Evolutionary conservation across 1,140 invertebrate genomes (phyloP).

Genomic region (Helicoverpa armigera): DNA sequence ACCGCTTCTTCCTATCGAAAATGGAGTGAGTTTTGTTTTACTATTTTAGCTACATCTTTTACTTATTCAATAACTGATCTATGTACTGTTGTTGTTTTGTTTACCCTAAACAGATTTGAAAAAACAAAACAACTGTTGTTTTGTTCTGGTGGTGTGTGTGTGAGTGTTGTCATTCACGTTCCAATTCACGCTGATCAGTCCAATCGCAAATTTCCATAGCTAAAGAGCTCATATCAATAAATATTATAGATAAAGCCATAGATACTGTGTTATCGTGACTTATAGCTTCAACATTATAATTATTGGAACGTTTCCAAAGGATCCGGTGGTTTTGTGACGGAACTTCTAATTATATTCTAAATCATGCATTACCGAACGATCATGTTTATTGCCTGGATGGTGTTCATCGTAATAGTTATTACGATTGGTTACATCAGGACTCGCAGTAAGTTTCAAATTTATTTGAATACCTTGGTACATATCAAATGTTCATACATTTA

Average conservation of each 20-base stretch:
- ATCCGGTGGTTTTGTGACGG: background rate
- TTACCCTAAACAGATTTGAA: too few relatives aligned
- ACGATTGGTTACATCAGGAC: background rate
- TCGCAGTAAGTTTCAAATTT: background rate
- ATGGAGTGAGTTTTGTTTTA: conserved; percentile 9
- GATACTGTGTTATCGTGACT: conserved; percentile 3
- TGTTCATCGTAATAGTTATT: background rate
- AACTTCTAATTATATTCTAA: background rate
- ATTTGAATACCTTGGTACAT: too few relatives aligned
- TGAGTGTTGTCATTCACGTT: too few relatives aligned
- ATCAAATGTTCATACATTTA: background rate
- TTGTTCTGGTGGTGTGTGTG: too few relatives aligned
- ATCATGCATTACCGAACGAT: conserved; percentile 17
- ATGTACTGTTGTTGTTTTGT: background rate
- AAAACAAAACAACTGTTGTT: too few relatives aligned
- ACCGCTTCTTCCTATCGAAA: conserved; percentile 1
- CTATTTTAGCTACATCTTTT: background rate
- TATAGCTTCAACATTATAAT: background rate
- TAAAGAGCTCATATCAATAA: too few relatives aligned
- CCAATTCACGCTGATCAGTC: too few relatives aligned
- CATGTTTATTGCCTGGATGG: conserved; percentile 6
- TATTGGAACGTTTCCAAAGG: too few relatives aligned
- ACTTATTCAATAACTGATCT: background rate
- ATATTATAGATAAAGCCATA: background rate
- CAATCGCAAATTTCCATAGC: too few relatives aligned